These are phyloP conservation scores for Ridgeia piscesae DNA, from an alignment of 1,140 invertebrate species.

Conservation along the genomic window DNA sequence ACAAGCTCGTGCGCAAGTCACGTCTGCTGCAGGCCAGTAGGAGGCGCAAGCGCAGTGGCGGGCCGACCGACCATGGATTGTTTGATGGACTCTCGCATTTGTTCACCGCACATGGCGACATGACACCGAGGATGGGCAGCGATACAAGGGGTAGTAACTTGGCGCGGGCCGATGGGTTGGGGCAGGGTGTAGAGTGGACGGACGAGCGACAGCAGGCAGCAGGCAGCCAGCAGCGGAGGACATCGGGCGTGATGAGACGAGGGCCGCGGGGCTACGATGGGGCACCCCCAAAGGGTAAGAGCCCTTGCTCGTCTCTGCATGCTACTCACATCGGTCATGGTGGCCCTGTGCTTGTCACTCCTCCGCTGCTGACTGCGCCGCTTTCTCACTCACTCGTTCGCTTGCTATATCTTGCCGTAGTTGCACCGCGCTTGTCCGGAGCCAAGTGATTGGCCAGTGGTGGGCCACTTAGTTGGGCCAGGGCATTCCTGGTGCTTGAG, in stretches of 20 bases:
- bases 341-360: not conserved
- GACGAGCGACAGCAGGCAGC: constrained; percentile 34
- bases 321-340: not conserved
- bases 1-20: constrained; percentile 49
- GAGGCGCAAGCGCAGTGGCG: not conserved
- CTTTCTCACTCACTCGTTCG: not conserved
- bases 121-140: constrained; percentile 48
- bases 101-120: constrained; percentile 69
- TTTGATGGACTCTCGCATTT: constrained; percentile 84
- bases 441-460: too few species aligned
- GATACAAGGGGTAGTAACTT: not conserved
- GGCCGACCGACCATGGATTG: constrained; percentile 65
- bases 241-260: constrained; percentile 31
- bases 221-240: constrained; percentile 18
- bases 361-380: not conserved
- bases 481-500: not conserved
- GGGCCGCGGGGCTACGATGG: constrained; percentile 18
- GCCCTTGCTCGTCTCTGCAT: not conserved
- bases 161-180: not conserved
- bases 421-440: not conserved
- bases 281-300: constrained; percentile 12
- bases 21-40: constrained; percentile 46
- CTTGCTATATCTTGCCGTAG: constrained; percentile 7
- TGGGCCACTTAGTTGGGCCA: not conserved
- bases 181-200: not conserved